Conservation (phyloP, 1,140 invertebrate species). For the Uloborus diversus region DNA sequence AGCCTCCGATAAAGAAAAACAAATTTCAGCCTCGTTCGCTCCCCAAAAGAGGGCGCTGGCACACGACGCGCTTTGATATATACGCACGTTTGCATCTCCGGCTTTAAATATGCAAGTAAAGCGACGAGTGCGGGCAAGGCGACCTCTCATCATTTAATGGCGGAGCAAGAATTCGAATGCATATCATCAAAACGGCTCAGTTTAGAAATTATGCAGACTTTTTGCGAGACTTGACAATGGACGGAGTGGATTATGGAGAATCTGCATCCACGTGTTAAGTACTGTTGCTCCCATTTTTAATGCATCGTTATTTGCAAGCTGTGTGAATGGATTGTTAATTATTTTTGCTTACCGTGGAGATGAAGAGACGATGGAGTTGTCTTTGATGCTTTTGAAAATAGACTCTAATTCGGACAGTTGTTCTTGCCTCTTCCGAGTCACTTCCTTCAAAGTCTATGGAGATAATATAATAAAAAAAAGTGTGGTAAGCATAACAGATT, state of each 20-base stretch:
- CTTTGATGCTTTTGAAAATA: constrained; percentile 34
- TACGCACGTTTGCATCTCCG: not conserved
- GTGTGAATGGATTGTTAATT: not conserved
- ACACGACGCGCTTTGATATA: constrained; percentile 2
- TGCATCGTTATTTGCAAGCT: constrained; percentile 8
- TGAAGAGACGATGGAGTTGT: not conserved
- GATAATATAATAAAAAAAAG: not conserved
- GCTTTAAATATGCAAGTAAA: constrained; percentile 46
- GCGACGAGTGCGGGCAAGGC: not conserved
- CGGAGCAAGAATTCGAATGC: not conserved
- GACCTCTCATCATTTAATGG: not conserved
- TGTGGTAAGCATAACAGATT: not conserved
- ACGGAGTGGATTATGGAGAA: constrained; percentile 35
- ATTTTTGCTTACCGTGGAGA: constrained; percentile 16
- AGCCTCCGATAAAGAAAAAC: too few species aligned
- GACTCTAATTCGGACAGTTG: constrained; percentile 44
- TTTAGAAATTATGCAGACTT: not conserved
- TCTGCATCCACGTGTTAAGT: not conserved
- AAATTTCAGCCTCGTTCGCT: too few species aligned
- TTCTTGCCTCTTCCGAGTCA: constrained; percentile 7
- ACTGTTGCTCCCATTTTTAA: constrained; percentile 1
- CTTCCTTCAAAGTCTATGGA: not conserved
- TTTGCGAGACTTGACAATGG: not conserved
- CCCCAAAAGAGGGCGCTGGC: constrained; percentile 33
- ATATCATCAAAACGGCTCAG: not conserved